A percentile compares a stretch with the other conserved stretches of the same genome.
These are phyloP conservation scores for Rhopalosiphum padi DNA, from an alignment of 1,140 invertebrate genomes.

Conservation along the genomic window DNA sequence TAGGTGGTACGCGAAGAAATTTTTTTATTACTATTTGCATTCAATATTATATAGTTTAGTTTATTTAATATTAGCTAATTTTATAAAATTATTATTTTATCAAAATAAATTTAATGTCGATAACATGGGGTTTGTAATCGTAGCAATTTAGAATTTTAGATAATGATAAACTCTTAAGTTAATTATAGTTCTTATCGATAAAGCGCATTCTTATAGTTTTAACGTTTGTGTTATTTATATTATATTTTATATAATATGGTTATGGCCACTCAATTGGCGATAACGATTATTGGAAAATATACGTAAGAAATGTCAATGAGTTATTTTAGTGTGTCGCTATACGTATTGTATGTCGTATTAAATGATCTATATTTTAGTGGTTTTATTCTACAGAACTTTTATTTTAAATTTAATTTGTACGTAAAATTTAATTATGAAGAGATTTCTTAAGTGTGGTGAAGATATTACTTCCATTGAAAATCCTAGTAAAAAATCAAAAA, in stretches of 20 bases:
- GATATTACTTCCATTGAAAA: conserved; percentile 26
- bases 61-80: too few species aligned
- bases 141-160: too few species aligned
- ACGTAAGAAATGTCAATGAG: not conserved
- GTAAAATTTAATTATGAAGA: conserved; percentile 37
- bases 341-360: not conserved
- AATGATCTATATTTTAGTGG: conserved; percentile 1
- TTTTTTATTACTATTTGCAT: too few species aligned
- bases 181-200: not conserved
- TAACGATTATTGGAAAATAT: conserved; percentile 46
- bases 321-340: conserved; percentile 32
- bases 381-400: conserved; percentile 38
- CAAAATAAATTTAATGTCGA: too few species aligned
- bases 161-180: too few species aligned
- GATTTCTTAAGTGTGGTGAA: conserved; percentile 33
- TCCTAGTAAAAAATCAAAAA: conserved; percentile 31
- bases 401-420: conserved; percentile 28
- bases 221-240: conserved; percentile 40
- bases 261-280: conserved; percentile 31
- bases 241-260: conserved; percentile 42
- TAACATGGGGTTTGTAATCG: too few species aligned
- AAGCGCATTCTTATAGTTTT: conserved; percentile 22
- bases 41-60: too few species aligned
- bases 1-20: too few species aligned
- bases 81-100: too few species aligned